Evolutionary conservation across 2,113 vertebrate species (phyloP), one percentile per base, ranked within the genome.

Genomic region (Sylvicapra grimmia): DNA sequence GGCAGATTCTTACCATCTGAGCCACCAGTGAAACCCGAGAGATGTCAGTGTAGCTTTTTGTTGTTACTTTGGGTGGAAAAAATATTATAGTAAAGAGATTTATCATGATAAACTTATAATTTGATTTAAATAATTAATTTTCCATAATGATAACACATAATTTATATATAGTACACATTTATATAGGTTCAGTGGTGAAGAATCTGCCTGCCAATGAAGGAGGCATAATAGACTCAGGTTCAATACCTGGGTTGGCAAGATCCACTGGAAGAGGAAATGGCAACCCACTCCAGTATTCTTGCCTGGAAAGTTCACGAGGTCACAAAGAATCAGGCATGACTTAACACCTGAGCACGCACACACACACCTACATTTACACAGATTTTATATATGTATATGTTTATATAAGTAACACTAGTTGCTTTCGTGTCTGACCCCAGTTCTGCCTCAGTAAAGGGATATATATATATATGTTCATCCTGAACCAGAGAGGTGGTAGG

Each of bases 261-360:
- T 6, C 72, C 72, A 72, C 68, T 23, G n/a, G n/a, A 72, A 72
- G 10, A 72, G 19, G 68, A 72, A 36, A 72, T 23, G n/a, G n/a
- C 68, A 72, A 36, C n/a, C 19, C 68, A 72, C 10, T 40, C n/a
- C 19, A 40, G 10, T 40, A 72, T 72, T 36, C 65, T 36, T 36
- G 68, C 19, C n/a, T 72, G n/a, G 68, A 72, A 72, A 40, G 36
- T 72, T 72, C 5, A 72, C 40, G n/a, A 36, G 10, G n/a, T 40
- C 68, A 40, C n/a, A 23, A 40, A 72, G n/a, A 40, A 40, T 72
- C 5, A 6, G n/a, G n/a, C 10, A 40, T 19, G n/a, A 72, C 19
- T 72, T 72, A 72, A 23, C 5, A 12, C n/a, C 68, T 23, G n/a
- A 72, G 19, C 68, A 23, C 0, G 0, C n/a, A 6, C n/a, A 23